Base-by-base conservation (phyloP, 2,113 vertebrate genomes). In the Etheostoma cragini region DNA sequence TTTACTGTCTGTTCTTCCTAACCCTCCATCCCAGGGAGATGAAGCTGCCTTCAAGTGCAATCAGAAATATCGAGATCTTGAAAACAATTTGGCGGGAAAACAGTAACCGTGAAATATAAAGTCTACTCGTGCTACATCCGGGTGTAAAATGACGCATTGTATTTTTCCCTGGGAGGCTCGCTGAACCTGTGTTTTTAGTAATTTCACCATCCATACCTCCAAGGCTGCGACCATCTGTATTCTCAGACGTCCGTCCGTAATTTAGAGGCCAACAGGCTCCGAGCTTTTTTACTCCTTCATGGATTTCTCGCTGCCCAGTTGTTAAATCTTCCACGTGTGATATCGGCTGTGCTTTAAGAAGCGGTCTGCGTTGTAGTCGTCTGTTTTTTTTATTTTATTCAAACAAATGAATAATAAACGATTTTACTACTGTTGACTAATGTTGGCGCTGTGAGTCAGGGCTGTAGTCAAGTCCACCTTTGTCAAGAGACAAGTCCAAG, bases 261-360 rank as follows among this genome's bases (percentile, higher is more conserved):
- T 81, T 60, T 60, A n/a, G 50, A 81, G 74, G 76, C 76, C 42
- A 57, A 68, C 78, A 53, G 53, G 33, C 69, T 73, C 58, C 60
- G 17, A 52, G n/a, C 67, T 45, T 42, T 71, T 66, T 78, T 52
- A 68, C 76, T 61, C 49, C 52, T 82, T 72, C 75, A 60, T 72
- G 68, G 82, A 78, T 87, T 75, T 72, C 76, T 70, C 61, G 14
- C 80, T 57, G 82, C 80, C 81, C 2, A 50, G 73, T 26, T 81
- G 88, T 91, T 38, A 86, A 93, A 91, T 91, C 89, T 89, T 78
- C 86, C 90, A 89, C 87, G 90, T 88, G 87, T 89, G 89, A 91
- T 91, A 93, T 91, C 89, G 90, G 87, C 80, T 89, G 87, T 73
- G 87, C 88, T 91, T 90, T 89, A 91, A 87, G 85, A 84, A 88